These are phyloP conservation scores for Catocala fraxini DNA, from an alignment of 2,888 invertebrate species.

Conservation along the genomic window DNA sequence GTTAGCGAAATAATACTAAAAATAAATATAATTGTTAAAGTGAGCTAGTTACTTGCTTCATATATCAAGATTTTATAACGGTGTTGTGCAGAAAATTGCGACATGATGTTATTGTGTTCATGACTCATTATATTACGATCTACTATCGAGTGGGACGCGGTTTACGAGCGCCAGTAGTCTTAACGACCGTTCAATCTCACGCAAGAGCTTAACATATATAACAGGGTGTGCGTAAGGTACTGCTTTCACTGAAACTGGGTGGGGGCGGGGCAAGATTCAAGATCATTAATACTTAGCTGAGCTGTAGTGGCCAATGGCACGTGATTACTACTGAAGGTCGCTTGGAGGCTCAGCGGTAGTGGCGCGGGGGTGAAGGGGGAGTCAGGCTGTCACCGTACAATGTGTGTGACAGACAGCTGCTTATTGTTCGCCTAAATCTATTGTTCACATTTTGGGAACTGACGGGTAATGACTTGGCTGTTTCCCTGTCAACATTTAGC, in stretches of 20 bases:
- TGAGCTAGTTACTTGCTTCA: too few relatives aligned
- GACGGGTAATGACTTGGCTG: slow-evolving; percentile 5
- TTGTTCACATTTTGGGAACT: slow-evolving; percentile 36
- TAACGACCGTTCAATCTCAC: background rate
- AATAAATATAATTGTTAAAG: too few relatives aligned
- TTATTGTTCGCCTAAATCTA: slow-evolving; percentile 28
- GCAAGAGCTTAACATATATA: background rate
- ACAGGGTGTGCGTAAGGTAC: slow-evolving; percentile 7
- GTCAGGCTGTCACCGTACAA: background rate
- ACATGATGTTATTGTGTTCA: slow-evolving; percentile 8
- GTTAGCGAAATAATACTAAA: too few relatives aligned
- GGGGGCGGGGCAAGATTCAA: slow-evolving; percentile 5
- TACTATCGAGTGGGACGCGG: background rate
- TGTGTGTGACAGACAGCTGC: slow-evolving; percentile 18
- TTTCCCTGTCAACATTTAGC: slow-evolving; percentile 1
- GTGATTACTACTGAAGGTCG: slow-evolving; percentile 22
- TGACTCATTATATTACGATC: slow-evolving; percentile 6
- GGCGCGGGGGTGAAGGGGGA: background rate
- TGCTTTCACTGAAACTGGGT: slow-evolving; percentile 14
- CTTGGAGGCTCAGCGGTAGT: slow-evolving; percentile 7
- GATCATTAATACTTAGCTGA: slow-evolving; percentile 3
- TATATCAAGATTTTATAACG: slow-evolving; percentile 3
- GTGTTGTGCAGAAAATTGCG: slow-evolving; percentile 13
- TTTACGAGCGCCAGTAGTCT: slow-evolving; percentile 1
- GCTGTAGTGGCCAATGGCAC: slow-evolving; percentile 1